Evolutionary conservation across 2,888 invertebrate species (phyloP), one percentile per base, ranked within the genome.

Genomic region (Boloria selene): DNA sequence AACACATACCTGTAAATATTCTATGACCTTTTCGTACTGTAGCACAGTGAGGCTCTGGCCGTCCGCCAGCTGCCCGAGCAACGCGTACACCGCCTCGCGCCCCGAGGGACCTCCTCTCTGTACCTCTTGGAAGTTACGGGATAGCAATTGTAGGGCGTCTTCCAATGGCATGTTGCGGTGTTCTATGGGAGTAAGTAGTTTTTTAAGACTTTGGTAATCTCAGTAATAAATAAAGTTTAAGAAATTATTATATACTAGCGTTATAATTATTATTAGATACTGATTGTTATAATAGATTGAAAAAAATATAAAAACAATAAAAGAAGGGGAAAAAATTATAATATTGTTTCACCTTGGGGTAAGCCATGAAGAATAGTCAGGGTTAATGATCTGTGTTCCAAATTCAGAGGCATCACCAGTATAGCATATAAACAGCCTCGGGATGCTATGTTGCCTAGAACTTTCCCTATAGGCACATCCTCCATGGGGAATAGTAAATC

Each of bases 81-180:
- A 84, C 61, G 94, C 93, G 81, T 95, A 95, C 61, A 96, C 93
- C 0, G 94, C 93, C 73, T 95, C 94, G 0, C 96, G 94, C 0
- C 94, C 93, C 0, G 87, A 78, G 4, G 93, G 78, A 0, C 93
- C 90, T 49, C 92, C 90, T 63, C 93, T 87, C 70, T 92, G 84
- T 42, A 93, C 93, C 72, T 94, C 94, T 61, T 93, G 88, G 81
- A 93, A 90, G 83, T 97, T 96, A 1, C 95, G 93, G 10, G 94
- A 94, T 42, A 98, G 93, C 70, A 98, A 91, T 72, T 94, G 94
- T 67, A 98, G 90, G 0, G 98, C 97, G 86, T 98, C 98, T 64
- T 98, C 98, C 49, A 98, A 82, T 0, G 98, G 98, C 97, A 98
- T 98, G 88, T 98, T 98, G 75, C 98, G 95, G 87, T 98, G 98